Percentiles rank a stretch among this genome's conserved stretches.
Conservation (phyloP, 2,888 invertebrate species). For the Oegoconia quadripuncta region DNA sequence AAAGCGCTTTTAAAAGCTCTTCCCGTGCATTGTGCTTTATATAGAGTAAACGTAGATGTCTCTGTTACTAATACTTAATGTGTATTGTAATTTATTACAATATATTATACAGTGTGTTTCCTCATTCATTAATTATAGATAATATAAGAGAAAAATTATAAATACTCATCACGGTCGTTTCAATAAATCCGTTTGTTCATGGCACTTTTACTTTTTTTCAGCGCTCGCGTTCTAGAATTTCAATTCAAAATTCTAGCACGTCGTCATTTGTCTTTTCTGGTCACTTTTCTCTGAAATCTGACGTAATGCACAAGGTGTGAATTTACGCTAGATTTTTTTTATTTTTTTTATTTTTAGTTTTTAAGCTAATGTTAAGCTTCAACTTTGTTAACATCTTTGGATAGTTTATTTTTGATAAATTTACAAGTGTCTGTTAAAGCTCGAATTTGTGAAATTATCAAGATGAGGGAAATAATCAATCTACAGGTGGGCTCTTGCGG, state of each 20-base stretch:
- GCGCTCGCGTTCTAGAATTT: slow-evolving; percentile 2
- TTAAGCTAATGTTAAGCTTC: slow-evolving; percentile 70
- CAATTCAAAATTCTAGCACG: slow-evolving; percentile 9
- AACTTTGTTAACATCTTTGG: slow-evolving; percentile 43
- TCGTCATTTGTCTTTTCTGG: slow-evolving; percentile 11
- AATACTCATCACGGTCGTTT: too few relatives aligned
- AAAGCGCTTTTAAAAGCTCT: slow-evolving; percentile 8
- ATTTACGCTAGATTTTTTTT: slow-evolving; percentile 40
- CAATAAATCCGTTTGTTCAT: too few relatives aligned
- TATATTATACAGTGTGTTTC: too few relatives aligned
- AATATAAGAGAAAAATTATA: too few relatives aligned
- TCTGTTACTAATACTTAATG: too few relatives aligned
- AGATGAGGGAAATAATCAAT: slow-evolving; percentile 89
- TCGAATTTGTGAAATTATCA: slow-evolving; percentile 45
- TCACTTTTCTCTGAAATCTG: slow-evolving; percentile 54
- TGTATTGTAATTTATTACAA: too few relatives aligned
- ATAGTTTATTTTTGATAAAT: slow-evolving; percentile 50
- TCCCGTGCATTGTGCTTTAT: too few relatives aligned
- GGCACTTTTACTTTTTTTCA: neutral
- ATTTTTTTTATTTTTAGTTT: slow-evolving; percentile 54
- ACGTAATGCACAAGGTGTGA: slow-evolving; percentile 62
- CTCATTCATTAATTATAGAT: too few relatives aligned
- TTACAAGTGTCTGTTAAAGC: slow-evolving; percentile 49
- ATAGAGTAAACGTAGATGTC: too few relatives aligned
- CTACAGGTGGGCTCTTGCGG: slow-evolving; percentile 89